phyloP scores from a whole-genome alignment of 2,797 vertebrate genomes.

The Chlorospingus semifuscus region DNA sequence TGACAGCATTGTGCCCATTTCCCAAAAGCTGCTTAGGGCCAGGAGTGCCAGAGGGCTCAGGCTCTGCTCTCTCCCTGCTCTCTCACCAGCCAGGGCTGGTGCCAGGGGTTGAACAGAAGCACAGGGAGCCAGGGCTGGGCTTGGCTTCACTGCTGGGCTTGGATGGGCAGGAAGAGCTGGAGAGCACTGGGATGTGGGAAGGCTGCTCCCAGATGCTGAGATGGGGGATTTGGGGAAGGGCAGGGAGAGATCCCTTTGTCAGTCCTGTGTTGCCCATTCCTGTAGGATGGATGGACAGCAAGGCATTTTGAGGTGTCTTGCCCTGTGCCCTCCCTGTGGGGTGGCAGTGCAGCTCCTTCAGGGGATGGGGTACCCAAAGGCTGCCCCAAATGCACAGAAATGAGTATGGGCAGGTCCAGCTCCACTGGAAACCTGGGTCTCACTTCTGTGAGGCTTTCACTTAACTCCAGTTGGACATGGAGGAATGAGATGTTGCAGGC shows the following conservation, averaged over 20 bases:
- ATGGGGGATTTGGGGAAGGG: neutral
- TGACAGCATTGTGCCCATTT: neutral
- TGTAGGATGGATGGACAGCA: neutral
- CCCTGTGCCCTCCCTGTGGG: rapidly evolving
- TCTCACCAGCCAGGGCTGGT: neutral
- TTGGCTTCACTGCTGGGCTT: neutral
- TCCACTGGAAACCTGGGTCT: neutral
- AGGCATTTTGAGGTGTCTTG: neutral
- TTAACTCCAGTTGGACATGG: neutral
- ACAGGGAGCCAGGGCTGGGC: neutral
- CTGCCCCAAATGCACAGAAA: neutral
- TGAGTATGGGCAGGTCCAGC: neutral
- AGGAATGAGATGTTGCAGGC: rapidly evolving
- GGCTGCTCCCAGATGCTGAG: neutral
- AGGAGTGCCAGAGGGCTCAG: neutral
- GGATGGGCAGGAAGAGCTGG: neutral
- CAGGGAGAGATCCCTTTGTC: neutral
- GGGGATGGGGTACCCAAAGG: neutral
- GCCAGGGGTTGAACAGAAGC: neutral
- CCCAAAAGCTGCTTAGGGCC: neutral
- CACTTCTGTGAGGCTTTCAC: neutral
- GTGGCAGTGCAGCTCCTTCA: neutral
- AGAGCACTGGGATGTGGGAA: too few relatives aligned
- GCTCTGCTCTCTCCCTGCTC: neutral
- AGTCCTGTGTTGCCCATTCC: neutral